Conservation (phyloP, 2,888 invertebrate species). For the Andrena bicolor region DNA sequence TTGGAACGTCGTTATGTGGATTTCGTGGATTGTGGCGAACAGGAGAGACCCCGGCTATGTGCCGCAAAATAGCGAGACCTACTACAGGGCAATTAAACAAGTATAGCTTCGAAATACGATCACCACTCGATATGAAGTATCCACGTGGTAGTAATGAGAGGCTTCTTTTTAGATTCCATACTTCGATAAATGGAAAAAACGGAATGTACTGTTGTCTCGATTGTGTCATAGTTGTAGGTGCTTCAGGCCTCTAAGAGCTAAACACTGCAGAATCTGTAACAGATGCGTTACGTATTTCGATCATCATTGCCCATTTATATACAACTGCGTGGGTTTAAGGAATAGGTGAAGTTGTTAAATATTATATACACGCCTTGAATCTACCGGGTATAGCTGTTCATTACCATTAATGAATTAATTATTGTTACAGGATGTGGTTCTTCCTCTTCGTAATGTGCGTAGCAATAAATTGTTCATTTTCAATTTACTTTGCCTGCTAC, state of each 20-base stretch:
- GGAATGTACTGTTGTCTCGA: constrained; percentile 92
- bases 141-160: background rate
- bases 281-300: constrained; percentile 96
- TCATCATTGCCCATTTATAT: constrained; percentile 98
- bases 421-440: constrained; percentile 93
- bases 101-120: constrained; percentile 68
- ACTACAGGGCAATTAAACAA: constrained; percentile 95
- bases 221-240: constrained; percentile 97
- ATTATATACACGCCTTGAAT: background rate
- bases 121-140: background rate
- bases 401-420: constrained; percentile 10
- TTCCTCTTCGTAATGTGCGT: constrained; percentile 95
- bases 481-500: constrained; percentile 95
- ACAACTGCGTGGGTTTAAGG: constrained; percentile 96
- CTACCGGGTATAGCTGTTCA: background rate
- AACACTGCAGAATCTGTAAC: constrained; percentile 97
- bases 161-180: constrained; percentile 89
- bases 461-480: constrained; percentile 94
- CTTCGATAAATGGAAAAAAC: constrained; percentile 96
- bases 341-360: constrained; percentile 87
- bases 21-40: constrained; percentile 96
- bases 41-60: constrained; percentile 96
- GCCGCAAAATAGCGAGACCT: constrained; percentile 95
- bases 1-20: constrained; percentile 97
- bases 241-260: constrained; percentile 94